Base-by-base conservation (phyloP, 2,113 vertebrate species). In the Sinocyclocheilus maitianheensis region DNA sequence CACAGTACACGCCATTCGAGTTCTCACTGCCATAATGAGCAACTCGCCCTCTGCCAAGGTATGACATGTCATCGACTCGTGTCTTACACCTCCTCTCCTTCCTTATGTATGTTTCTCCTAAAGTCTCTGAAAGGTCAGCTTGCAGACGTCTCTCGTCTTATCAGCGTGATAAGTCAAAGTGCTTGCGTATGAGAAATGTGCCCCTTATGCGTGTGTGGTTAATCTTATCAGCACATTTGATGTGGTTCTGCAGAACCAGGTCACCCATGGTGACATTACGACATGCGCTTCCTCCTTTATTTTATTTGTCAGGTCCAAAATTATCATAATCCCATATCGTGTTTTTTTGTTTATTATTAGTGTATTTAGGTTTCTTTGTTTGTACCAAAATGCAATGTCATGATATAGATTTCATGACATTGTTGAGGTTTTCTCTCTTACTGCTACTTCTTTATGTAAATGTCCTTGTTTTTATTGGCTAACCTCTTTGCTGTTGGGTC, bases 11-110 rank as follows among this genome's bases (percentile, higher is more conserved):
- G 98, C 97, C 1, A 86, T 99, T 24, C 84, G 95, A 4, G 98
- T 98, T 78, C 96, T 99, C 84, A 98, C 97, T 0, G 96, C 97
- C 87, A 96, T 99, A 93, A 98, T 99, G 98, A 97, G 95, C 60
- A 96, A 94, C 91, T 99, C 97, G 0, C 95, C 97, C 0, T 97
- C 97, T 0, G 98, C 98, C 89, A 99, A 99, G 96, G 98, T 99
- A 93, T 91, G 94, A 86, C 20, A 22, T n/a, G 10, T 26, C 76
- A 34, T 30, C 6, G 74, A 24, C 74, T 26, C 77, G 20, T 76
- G 8, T 81, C 51, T 69, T 43, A 34, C 62, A 58, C 37, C 55
- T 10, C 43, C 43, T 43, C 43, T 43, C 43, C 1, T 51, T 55
- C 51, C 51, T 77, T 18, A 34, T 55, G 24, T 55, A 5, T 26